These are phyloP conservation scores for Salvelinus namaycush DNA, from an alignment of 2,113 vertebrate species.

Conservation along the genomic window DNA sequence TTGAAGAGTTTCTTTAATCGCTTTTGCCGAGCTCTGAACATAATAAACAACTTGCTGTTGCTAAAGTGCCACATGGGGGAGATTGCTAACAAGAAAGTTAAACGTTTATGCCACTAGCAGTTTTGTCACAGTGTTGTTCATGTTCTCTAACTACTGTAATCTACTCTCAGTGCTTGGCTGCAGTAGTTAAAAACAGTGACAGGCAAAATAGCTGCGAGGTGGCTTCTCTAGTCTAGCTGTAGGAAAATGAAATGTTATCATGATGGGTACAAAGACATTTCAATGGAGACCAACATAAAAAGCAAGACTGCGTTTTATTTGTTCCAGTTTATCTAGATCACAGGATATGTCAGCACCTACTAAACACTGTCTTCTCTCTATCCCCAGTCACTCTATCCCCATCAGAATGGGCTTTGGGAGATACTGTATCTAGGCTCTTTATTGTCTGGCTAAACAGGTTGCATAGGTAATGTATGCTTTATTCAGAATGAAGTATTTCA, in stretches of 20 bases:
- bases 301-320: slow-evolving; percentile 6
- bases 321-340: slow-evolving; percentile 62
- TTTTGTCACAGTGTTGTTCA: slow-evolving; percentile 93
- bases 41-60: slow-evolving; percentile 98
- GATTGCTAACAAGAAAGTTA: slow-evolving; percentile 94
- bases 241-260: slow-evolving; percentile 64
- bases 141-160: slow-evolving; percentile 87
- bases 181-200: slow-evolving; percentile 80
- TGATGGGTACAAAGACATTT: slow-evolving; percentile 64
- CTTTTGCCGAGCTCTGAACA: slow-evolving; percentile 93
- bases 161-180: slow-evolving; percentile 82
- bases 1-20: slow-evolving; percentile 98
- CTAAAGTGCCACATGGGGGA: slow-evolving; percentile 96
- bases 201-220: slow-evolving; percentile 74
- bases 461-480: slow-evolving; percentile 36
- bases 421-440: slow-evolving; percentile 21
- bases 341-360: slow-evolving; percentile 52
- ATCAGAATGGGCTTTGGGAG: slow-evolving; percentile 36
- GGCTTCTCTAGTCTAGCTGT: slow-evolving; percentile 43
- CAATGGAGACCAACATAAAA: slow-evolving; percentile 51
- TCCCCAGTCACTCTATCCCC: slow-evolving; percentile 40
- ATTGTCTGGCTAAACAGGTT: slow-evolving; percentile 57
- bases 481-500: slow-evolving; percentile 39
- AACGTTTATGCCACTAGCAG: slow-evolving; percentile 92
- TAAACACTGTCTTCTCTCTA: slow-evolving; percentile 50